These are phyloP conservation scores for Notarius quadriscutis DNA, from an alignment of 2,113 vertebrate species.

Conservation along the genomic window DNA sequence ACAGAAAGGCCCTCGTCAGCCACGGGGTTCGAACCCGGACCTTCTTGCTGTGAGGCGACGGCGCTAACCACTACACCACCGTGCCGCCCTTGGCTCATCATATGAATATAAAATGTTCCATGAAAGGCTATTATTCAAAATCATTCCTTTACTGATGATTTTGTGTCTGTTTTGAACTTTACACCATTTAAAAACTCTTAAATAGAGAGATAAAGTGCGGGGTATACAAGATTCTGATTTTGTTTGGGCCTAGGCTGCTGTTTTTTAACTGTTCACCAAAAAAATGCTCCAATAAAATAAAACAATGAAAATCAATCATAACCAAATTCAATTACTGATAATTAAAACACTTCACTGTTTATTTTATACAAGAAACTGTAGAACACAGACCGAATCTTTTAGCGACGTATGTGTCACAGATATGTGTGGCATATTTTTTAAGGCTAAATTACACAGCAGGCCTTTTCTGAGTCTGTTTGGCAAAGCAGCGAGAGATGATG, in stretches of 20 bases:
- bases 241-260: background rate
- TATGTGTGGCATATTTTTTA: conserved; percentile 23
- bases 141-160: conserved; percentile 19
- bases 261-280: background rate
- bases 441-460: conserved; percentile 11
- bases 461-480: conserved; percentile 31
- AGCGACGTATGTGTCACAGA: conserved; percentile 10
- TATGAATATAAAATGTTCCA: conserved; percentile 18
- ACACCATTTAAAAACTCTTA: background rate
- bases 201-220: background rate
- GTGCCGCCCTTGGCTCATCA: background rate
- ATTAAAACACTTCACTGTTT: background rate
- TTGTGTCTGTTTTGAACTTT: background rate
- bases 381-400: background rate
- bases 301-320: background rate
- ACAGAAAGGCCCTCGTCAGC: no score
- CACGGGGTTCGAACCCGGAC: no score
- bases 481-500: conserved; percentile 44
- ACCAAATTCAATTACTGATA: background rate
- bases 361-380: background rate
- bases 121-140: conserved; percentile 29
- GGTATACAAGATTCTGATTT: background rate
- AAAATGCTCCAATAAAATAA: background rate
- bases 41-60: no score
- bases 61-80: no score